Evolutionary conservation across 2,888 invertebrate genomes (phyloP).

Genomic region (Bugulina stolonifera): DNA sequence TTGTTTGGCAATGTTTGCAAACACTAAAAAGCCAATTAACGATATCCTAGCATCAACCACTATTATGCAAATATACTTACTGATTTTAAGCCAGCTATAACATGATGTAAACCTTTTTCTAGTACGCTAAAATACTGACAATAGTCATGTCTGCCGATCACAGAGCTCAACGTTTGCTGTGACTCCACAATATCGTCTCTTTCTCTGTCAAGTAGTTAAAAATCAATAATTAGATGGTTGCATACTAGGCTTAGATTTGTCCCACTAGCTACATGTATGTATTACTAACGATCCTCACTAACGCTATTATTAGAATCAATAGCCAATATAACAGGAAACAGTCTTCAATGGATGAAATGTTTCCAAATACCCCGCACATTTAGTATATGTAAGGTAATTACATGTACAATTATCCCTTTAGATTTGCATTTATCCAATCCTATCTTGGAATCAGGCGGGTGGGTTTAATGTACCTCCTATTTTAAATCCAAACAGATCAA

Average conservation of each 20-base stretch:
- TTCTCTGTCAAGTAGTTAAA: not conserved
- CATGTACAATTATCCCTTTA: too few species aligned
- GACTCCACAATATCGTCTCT: constrained; percentile 13
- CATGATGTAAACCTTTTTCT: constrained; percentile 3
- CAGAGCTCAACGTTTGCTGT: not conserved
- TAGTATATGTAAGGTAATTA: not conserved
- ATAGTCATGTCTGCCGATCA: not conserved
- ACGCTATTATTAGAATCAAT: not conserved
- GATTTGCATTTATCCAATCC: not conserved
- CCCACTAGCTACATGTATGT: too few species aligned
- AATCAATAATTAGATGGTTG: not conserved
- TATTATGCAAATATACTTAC: too few species aligned
- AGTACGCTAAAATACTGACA: constrained; percentile 24
- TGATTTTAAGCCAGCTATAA: constrained; percentile 8
- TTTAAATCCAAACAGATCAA: too few species aligned
- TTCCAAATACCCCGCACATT: not conserved
- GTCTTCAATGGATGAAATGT: not conserved
- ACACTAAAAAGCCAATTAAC: too few species aligned
- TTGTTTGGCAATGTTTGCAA: too few species aligned
- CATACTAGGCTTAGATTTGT: too few species aligned
- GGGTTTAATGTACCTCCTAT: too few species aligned
- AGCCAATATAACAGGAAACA: not conserved
- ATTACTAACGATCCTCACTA: too few species aligned
- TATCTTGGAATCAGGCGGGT: too few species aligned
- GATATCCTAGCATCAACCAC: too few species aligned